A percentile compares a stretch with the other conserved stretches of the same genome.
phyloP scores from a whole-genome alignment of 2,113 vertebrate species.

The Archilochus colubris region DNA sequence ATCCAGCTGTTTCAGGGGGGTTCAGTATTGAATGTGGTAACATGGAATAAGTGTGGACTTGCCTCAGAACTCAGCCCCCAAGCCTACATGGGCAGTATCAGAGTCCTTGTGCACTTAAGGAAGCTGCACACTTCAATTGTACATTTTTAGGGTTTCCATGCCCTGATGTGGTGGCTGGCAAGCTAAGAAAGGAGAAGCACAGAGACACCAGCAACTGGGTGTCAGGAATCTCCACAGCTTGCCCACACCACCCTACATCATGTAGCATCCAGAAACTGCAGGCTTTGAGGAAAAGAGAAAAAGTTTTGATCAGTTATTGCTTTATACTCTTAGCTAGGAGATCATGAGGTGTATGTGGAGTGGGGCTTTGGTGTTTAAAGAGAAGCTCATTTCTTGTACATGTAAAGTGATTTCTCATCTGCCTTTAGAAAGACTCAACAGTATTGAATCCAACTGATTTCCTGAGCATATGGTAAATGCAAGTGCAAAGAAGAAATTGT shows the following conservation, averaged over 20 bases:
- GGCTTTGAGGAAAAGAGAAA: not conserved
- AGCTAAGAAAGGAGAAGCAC: not conserved
- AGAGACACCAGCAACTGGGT: not conserved
- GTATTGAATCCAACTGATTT: not conserved
- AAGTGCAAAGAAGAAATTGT: not conserved
- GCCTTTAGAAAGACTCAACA: not conserved
- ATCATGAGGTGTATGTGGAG: not conserved
- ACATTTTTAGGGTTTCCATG: fast-evolving
- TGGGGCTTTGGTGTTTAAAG: not conserved
- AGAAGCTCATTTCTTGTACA: not conserved
- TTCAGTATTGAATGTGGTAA: not conserved
- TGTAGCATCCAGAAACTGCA: fast-evolving
- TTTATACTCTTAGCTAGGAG: not conserved
- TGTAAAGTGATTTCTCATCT: not conserved
- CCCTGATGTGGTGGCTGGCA: not conserved
- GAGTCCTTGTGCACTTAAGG: not conserved
- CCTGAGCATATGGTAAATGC: not conserved
- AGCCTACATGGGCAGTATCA: not conserved
- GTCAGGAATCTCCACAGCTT: not conserved
- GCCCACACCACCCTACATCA: not conserved
- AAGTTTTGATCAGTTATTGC: not conserved
- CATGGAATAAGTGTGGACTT: not conserved
- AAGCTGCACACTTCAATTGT: not conserved
- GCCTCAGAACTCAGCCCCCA: not conserved
- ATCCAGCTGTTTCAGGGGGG: not conserved